Conservation (phyloP, 2,797 vertebrate species). For the Rhinoraja longicauda region DNA sequence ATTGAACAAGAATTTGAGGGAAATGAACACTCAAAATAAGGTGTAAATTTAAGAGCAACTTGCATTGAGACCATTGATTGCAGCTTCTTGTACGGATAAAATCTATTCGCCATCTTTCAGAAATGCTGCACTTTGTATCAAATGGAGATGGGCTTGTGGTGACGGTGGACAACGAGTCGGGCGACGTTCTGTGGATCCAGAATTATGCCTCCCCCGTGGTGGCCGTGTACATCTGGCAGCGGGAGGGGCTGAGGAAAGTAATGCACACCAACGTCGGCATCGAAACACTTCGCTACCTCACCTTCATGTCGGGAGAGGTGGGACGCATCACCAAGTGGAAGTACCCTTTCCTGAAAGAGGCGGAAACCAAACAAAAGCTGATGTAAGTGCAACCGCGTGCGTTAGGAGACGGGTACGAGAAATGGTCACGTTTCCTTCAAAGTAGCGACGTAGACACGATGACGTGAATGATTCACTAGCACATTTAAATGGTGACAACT, state of each 20-base stretch:
- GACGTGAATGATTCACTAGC: not conserved
- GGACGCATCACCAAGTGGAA: slow-evolving; percentile 97
- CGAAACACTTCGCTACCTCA: slow-evolving; percentile 91
- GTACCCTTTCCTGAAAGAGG: slow-evolving; percentile 91
- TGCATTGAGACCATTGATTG: not conserved
- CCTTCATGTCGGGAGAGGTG: slow-evolving; percentile 91
- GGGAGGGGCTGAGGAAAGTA: slow-evolving; percentile 84
- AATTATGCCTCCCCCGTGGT: slow-evolving; percentile 95
- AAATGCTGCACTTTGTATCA: slow-evolving; percentile 93
- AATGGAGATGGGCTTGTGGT: slow-evolving; percentile 95
- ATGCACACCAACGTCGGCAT: slow-evolving; percentile 86
- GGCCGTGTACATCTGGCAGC: slow-evolving; percentile 94
- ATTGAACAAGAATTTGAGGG: too few relatives aligned
- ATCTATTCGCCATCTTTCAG: slow-evolving; percentile 51
- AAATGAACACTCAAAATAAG: too few relatives aligned
- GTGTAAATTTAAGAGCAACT: too few relatives aligned
- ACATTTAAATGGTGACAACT: not conserved
- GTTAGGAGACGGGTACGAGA: not conserved
- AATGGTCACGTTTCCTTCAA: not conserved
- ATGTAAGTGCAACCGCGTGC: slow-evolving; percentile 64
- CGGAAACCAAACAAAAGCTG: slow-evolving; percentile 87
- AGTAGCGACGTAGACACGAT: not conserved
- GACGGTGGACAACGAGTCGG: slow-evolving; percentile 90
- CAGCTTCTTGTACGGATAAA: not conserved
- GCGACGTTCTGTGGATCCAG: slow-evolving; percentile 89